Conservation (phyloP, 2,797 vertebrate genomes). For the Mus caroli region DNA sequence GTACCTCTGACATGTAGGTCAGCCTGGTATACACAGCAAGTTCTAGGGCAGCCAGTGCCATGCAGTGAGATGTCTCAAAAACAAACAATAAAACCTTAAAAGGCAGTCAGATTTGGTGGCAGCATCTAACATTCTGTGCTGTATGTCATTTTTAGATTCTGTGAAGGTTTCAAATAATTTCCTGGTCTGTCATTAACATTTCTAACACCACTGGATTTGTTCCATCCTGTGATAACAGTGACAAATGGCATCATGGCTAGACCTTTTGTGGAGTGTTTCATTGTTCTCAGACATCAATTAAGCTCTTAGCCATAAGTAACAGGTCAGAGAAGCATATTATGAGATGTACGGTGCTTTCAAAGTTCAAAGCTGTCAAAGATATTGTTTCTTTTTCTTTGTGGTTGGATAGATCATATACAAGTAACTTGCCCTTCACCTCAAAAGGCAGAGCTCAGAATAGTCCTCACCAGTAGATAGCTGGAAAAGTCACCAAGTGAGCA, state of each 20-base stretch:
- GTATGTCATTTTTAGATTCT: not conserved
- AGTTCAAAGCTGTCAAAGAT: not conserved
- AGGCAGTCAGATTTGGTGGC: not conserved
- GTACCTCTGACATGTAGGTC: not conserved
- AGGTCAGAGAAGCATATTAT: not conserved
- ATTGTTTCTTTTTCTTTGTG: not conserved
- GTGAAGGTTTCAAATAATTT: not conserved
- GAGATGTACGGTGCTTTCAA: not conserved
- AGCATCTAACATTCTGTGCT: not conserved
- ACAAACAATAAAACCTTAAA: not conserved
- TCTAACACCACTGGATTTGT: not conserved
- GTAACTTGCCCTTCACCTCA: not conserved
- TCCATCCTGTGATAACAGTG: not conserved
- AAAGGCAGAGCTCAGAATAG: not conserved
- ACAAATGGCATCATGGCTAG: not conserved
- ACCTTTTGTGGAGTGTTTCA: not conserved
- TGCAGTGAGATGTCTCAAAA: not conserved
- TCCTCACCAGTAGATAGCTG: not conserved
- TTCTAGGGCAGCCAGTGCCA: not conserved
- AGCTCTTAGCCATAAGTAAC: not conserved
- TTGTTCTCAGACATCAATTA: not conserved
- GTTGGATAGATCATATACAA: not conserved
- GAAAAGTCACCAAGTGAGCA: not conserved
- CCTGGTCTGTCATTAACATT: not conserved
- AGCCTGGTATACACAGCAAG: not conserved